Evolutionary conservation across 2,888 invertebrate species (phyloP).

Genomic region (Osmoderma eremita): DNA sequence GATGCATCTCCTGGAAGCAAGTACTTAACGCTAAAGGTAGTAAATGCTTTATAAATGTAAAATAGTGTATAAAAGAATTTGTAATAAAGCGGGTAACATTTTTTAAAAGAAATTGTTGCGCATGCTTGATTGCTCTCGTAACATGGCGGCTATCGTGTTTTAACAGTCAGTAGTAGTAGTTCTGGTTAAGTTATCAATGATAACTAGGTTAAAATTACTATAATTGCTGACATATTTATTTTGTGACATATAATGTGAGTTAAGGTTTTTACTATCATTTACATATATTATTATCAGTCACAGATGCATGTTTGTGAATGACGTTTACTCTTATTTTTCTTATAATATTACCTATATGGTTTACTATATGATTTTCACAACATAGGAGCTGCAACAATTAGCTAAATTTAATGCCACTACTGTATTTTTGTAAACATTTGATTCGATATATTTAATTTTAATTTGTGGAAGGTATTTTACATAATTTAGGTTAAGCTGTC

Average conservation of each 20-base stretch:
- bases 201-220: conserved; percentile 50
- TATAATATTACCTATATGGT: conserved; percentile 40
- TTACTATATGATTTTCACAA: conserved; percentile 39
- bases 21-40: conserved; percentile 1
- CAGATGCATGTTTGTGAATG: conserved; percentile 47
- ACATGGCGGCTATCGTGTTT: conserved; percentile 53
- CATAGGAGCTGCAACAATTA: conserved; percentile 40
- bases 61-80: conserved; percentile 8
- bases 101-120: conserved; percentile 42
- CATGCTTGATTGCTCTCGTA: conserved; percentile 48
- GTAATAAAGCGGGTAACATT: conserved; percentile 31
- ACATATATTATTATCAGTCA: conserved; percentile 37
- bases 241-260: conserved; percentile 50
- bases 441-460: conserved; percentile 18
- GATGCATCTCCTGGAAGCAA: neutral
- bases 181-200: conserved; percentile 52
- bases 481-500: conserved; percentile 44
- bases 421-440: conserved; percentile 22
- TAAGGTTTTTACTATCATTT: conserved; percentile 40
- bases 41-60: neutral
- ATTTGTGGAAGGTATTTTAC: conserved; percentile 12
- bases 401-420: conserved; percentile 37
- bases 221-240: conserved; percentile 50
- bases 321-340: conserved; percentile 48
- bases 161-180: conserved; percentile 48